Conservation (phyloP, 2,888 invertebrate genomes). For the Nymphalis urticae region DNA sequence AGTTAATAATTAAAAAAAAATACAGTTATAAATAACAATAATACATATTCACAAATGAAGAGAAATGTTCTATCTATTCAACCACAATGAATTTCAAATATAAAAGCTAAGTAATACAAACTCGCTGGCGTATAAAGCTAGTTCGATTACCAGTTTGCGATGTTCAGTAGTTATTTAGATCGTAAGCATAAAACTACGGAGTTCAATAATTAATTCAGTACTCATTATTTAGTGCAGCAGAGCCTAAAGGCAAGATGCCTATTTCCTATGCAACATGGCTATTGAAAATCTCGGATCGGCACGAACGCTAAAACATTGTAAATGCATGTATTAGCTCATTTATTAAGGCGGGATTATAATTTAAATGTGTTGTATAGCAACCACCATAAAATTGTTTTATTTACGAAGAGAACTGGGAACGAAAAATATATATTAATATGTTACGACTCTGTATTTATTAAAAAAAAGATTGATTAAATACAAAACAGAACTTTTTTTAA, state of each 20-base stretch:
- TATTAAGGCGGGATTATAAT: constrained; percentile 27
- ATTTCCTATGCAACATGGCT: constrained; percentile 40
- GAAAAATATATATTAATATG: background rate
- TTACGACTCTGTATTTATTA: background rate
- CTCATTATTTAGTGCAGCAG: constrained; percentile 39
- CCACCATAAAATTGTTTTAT: constrained; percentile 44
- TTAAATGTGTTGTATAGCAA: constrained; percentile 21
- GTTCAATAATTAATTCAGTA: constrained; percentile 43
- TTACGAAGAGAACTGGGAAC: constrained; percentile 29
- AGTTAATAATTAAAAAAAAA: too few species aligned
- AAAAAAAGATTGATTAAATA: too few species aligned
- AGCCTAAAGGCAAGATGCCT: constrained; percentile 41
- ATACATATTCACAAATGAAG: too few species aligned
- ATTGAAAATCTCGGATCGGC: constrained; percentile 39
- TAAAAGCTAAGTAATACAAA: background rate
- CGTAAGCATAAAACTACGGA: constrained; percentile 35
- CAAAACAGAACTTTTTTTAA: too few species aligned
- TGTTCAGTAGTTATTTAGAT: constrained; percentile 28
- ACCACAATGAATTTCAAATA: background rate
- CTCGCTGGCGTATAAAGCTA: constrained; percentile 6
- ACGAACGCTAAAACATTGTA: constrained; percentile 38
- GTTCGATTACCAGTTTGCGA: constrained; percentile 19
- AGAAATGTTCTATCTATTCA: too few species aligned
- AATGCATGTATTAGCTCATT: constrained; percentile 30
- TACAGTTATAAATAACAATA: too few species aligned